Evolutionary conservation across 2,888 invertebrate genomes (phyloP), one percentile per base, ranked within the genome.

Genomic region (Pseudococcus jackbeardsleyi): DNA sequence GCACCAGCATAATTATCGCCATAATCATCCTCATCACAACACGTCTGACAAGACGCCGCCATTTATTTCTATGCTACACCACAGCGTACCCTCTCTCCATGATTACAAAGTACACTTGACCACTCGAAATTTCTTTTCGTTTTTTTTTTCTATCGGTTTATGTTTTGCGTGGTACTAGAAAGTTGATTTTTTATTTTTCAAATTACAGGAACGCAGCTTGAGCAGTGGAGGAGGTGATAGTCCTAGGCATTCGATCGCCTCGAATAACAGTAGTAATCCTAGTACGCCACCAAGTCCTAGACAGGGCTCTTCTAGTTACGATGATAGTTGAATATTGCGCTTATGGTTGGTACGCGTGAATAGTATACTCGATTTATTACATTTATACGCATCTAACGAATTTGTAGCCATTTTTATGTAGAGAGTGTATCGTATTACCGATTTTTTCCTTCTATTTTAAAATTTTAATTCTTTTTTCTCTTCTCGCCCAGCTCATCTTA

Each of bases 261-360:
- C 95, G 89, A 95, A 95, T 92, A 95, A 95, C 91, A 95, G 95
- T 92, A 95, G 94, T 90, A 95, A 95, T 92, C 93, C 94, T 90
- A 95, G 95, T 90, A 95, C 95, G 84, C 95, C 95, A 86, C 95
- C 95, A 84, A 94, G 94, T 91, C 94, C 94, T 89, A 94, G 94
- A 90, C 89, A 89, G 26, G 89, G 89, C 39, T 89, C 89, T 77
- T 89, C 89, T 68, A 89, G 89, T 85, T 89, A 89, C 17, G 89
- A 89, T 72, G 88, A 88, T 22, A 88, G 86, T 86, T 86, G 48
- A 86, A 46, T 86, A 7, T 17, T 1, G 6, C 39, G 15, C 17
- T 33, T 33, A 33, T 33, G 26, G 26, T 33, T 33, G 26, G 26
- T 33, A 33, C 26, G 26, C 26, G 26, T 33, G 54, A n/a, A 19